Evolutionary conservation across 2,888 invertebrate species (phyloP), one percentile per base, ranked within the genome.

Genomic region (Pachliopta kotzebuea): DNA sequence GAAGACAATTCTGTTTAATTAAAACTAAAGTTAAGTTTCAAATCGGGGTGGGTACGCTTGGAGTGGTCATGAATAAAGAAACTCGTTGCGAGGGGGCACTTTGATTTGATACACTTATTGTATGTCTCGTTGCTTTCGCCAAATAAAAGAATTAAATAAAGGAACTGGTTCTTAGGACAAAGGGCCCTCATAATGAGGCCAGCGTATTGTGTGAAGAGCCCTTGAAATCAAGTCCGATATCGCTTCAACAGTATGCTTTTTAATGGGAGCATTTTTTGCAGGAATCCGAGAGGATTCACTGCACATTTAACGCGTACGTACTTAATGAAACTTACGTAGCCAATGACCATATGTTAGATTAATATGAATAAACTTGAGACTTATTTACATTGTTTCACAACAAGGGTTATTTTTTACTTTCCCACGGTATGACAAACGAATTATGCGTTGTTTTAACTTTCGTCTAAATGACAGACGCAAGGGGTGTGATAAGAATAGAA

Each of bases 101-200:
- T 80, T 81, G 85, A 88, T 89, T 89, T 85, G 90, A 90, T 90
- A 90, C 90, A 90, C 83, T 86, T 86, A 88, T 86, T 85, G 84
- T 83, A 74, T 75, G 81, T 83, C 83, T 85, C 83, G 80, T 87
- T 86, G 85, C 85, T 80, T 76, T 80, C 77, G 78, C 81, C 74
- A 81, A 84, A 84, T 82, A 79, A 83, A 81, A 78, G 76, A 77
- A 75, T 75, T 74, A 74, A 78, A 81, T 78, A 84, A 87, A 85
- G 79, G 86, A 87, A 91, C 91, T 86, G 86, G 91, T 90, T 88
- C 81, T 87, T 81, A 90, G 90, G 90, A 91, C 90, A 91, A 90
- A 89, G 87, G 79, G 67, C 90, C 90, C 90, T 86, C 81, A 90
- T 90, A 90, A 90, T 91, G 88, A 90, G 85, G 83, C 89, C 84